Evolutionary conservation across 2,888 invertebrate species (phyloP), one percentile per base, ranked within the genome.

Genomic region (Physocephala rufipes): DNA sequence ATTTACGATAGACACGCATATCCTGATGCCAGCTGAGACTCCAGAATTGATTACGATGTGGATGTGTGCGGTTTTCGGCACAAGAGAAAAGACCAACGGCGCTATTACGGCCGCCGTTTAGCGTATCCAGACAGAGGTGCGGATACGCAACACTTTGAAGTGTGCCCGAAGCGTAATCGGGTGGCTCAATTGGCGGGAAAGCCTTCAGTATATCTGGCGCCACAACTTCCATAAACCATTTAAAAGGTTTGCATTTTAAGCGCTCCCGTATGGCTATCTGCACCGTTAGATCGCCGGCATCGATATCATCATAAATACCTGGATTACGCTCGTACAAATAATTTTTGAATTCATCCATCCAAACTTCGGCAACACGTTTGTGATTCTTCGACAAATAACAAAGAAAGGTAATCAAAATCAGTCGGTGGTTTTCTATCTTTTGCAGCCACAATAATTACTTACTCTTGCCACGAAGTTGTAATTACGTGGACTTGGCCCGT

Each of bases 291-390:
- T 97, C 93, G 0, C 97, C 97, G 0, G 94, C 88, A 83, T 94
- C 91, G n/a, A 96, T 87, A 1, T 85, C 82, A 16, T 89, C 87
- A 80, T 95, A 93, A 81, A 93, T 91, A 0, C 66, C 45, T 0
- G 96, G 93, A 43, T 93, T 88, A 0, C 95, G 89, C 74, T 88
- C 86, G 87, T 97, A 98, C 67, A 99, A 84, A 82, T 91, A 91
- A 77, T 96, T 89, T 1, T 94, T 95, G 84, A 96, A 99, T 80
- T 98, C 97, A 82, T 99, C 98, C 97, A 99, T 97, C 98, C 98
- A 99, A 2, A 98, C 97, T 79, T 95, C 96, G 0, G 97, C 97
- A 0, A 97, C 97, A 73, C 97, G 90, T 55, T 92, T 90, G 86
- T 95, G 96, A 86, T 97, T 97, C 93, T 94, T 36, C 36, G 36